phyloP scores from a whole-genome alignment of 2,113 vertebrate genomes.

The Lipotes vexillifer region DNA sequence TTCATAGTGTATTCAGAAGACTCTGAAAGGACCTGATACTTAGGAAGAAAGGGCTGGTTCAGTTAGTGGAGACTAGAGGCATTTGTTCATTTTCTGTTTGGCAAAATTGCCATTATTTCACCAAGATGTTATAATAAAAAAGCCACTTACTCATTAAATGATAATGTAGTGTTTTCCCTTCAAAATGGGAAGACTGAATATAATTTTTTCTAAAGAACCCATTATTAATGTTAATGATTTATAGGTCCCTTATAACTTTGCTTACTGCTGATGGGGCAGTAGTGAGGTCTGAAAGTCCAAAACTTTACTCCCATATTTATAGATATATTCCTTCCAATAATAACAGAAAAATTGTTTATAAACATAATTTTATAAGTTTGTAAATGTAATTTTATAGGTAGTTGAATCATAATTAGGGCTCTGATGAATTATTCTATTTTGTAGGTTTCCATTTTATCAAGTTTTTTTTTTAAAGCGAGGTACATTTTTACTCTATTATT shows the following conservation, averaged over 20 bases:
- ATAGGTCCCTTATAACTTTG: neutral
- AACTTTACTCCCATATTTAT: neutral
- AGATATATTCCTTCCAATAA: neutral
- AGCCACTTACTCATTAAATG: neutral
- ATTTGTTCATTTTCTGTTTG: neutral
- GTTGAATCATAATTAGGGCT: neutral
- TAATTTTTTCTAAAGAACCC: neutral
- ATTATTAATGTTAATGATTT: neutral
- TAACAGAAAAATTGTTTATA: neutral
- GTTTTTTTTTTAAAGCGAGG: neutral
- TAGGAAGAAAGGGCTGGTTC: neutral
- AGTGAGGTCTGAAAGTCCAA: neutral
- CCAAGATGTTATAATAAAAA: neutral
- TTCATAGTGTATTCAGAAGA: neutral
- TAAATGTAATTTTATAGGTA: neutral
- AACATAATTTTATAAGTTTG: neutral
- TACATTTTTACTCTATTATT: neutral
- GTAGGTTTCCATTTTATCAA: neutral
- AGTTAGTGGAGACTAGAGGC: neutral
- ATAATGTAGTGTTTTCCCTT: neutral
- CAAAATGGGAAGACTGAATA: neutral
- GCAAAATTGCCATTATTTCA: conserved; percentile 12
- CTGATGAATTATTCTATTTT: neutral
- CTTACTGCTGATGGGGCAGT: neutral
- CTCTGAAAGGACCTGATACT: neutral